Base-by-base conservation (phyloP, 2,797 vertebrate species). In the Streptopelia turtur region DNA sequence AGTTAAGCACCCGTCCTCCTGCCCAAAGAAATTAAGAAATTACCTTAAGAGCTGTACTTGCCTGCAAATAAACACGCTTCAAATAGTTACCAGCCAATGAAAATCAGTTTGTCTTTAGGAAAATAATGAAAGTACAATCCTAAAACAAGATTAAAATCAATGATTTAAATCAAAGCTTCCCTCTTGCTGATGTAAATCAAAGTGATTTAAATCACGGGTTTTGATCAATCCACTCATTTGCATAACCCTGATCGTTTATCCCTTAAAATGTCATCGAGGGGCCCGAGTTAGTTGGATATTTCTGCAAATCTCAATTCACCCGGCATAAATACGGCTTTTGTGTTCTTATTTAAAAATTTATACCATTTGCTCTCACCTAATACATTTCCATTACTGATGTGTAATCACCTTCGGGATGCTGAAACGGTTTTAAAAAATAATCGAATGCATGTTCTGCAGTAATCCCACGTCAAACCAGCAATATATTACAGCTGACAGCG, bases 131-230 rank as follows among this genome's bases (percentile, higher is more conserved):
- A 92, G 90, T 79, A 95, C 93, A 95, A 95, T 89, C 92, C 90
- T 77, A 79, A 95, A 97, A 92, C 90, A 82, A 95, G 96, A 97
- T 95, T 95, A 94, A 95, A 97, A 96, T 96, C 96, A 83, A 94
- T 96, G 92, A 93, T 87, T 94, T 95, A 94, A 96, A 97, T 97
- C 96, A 97, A 97, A 96, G 96, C 88, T 55, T 90, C 83, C 66
- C 86, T 76, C 86, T 92, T 60, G 94, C 92, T 93, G 90, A 94
- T 96, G 93, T 94, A 96, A 96, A 96, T 96, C 95, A 93, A 94
- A 95, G 93, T 63, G 92, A 95, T 95, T 94, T 87, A 94, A 95
- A 96, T 95, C 94, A 82, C 83, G 50, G n/a, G 47, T 89, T 97
- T 89, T 95, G 95, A 97, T 97, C 96, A 93, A 95, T 97, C 82